Conservation (phyloP, 2,113 vertebrate genomes). For the Anthoscopus minutus region DNA sequence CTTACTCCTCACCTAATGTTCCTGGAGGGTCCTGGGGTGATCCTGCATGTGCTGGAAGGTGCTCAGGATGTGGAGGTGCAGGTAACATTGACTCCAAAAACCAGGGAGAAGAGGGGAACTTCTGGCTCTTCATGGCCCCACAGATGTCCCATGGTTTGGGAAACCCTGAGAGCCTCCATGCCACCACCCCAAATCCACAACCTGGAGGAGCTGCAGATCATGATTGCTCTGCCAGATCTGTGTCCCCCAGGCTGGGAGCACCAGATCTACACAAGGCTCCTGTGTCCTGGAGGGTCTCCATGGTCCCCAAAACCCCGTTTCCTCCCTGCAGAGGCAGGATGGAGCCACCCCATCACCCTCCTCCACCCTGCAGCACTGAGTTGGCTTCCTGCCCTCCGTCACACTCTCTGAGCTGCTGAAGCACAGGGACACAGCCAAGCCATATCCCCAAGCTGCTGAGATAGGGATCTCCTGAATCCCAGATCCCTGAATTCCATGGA, state of each 20-base stretch:
- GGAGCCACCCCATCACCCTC: background rate
- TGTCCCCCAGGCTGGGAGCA: rapidly evolving
- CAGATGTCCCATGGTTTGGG: too few species aligned
- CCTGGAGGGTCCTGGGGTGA: rapidly evolving
- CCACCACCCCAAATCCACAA: background rate
- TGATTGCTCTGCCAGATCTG: rapidly evolving
- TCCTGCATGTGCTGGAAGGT: background rate
- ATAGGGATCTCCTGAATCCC: background rate
- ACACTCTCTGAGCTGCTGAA: background rate
- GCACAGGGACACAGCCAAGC: background rate
- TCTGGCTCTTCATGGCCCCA: background rate
- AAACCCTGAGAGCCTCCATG: rapidly evolving
- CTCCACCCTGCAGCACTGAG: background rate
- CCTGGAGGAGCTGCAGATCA: background rate
- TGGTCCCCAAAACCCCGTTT: rapidly evolving
- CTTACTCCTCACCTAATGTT: background rate
- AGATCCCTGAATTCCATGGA: background rate
- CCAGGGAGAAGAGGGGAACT: background rate
- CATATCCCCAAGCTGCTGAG: background rate
- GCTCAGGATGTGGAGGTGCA: slow-evolving; percentile 52
- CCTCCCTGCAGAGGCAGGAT: background rate
- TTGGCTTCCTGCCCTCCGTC: slow-evolving; percentile 61
- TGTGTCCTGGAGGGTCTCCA: rapidly evolving
- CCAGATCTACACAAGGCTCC: background rate
- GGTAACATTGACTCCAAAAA: background rate